A percentile compares a stretch with the other conserved stretches of the same genome.
These are phyloP conservation scores for Tyto alba DNA, from an alignment of 2,113 vertebrate genomes.

Conservation along the genomic window DNA sequence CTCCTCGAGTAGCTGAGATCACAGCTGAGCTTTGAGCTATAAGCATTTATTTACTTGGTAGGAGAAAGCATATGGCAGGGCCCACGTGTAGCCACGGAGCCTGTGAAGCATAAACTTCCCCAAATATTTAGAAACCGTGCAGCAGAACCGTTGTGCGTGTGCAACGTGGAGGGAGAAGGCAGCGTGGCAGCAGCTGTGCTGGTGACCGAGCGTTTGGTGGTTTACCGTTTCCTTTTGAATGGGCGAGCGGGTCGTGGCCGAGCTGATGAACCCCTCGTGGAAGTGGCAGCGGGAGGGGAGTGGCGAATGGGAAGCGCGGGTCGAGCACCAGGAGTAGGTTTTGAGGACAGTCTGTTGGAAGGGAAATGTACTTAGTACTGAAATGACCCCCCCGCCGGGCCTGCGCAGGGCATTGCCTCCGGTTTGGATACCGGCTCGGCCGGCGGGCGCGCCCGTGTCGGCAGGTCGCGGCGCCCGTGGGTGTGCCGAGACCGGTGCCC, in stretches of 20 bases:
- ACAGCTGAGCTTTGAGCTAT: neutral
- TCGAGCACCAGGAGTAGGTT: neutral
- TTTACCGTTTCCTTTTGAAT: rapidly evolving
- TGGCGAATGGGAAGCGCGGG: rapidly evolving
- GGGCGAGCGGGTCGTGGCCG: neutral
- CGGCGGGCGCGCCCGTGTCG: neutral
- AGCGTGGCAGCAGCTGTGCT: rapidly evolving
- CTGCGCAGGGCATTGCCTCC: neutral
- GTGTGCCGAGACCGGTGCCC: too few species aligned
- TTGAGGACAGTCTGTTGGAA: neutral
- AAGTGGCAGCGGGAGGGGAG: neutral
- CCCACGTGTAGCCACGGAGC: rapidly evolving
- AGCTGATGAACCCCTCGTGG: neutral
- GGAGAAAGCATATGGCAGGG: neutral
- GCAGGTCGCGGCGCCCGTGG: too few species aligned
- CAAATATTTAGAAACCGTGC: rapidly evolving
- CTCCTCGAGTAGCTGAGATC: neutral
- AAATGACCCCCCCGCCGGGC: neutral
- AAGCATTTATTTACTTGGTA: neutral
- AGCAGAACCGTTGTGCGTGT: rapidly evolving
- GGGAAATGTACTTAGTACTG: neutral
- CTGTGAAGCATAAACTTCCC: rapidly evolving
- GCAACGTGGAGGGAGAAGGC: neutral
- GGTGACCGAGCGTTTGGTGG: rapidly evolving
- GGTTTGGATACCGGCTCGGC: neutral